Base-by-base conservation (phyloP, 2,113 vertebrate species). In the Corythornis madagascariensis region DNA sequence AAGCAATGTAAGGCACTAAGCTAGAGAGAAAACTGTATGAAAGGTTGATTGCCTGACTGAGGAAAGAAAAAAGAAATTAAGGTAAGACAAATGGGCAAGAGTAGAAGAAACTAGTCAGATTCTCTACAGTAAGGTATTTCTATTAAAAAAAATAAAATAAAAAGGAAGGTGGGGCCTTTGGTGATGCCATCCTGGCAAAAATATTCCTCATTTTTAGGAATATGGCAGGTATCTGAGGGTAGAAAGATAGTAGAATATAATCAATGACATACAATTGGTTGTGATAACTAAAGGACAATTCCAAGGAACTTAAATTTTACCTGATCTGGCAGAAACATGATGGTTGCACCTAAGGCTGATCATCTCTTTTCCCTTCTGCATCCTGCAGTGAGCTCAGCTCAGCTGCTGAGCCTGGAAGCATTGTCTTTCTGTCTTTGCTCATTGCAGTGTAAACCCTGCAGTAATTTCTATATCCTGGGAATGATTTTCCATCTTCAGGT, bases 391-490 rank as follows among this genome's bases (percentile, higher is more conserved):
- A 26, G 19, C 56, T 28, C 55, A 79, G 5, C 8, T 67, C 40
- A 60, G 9, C 13, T 4, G 4, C 7, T 3, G 0, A 0, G 0
- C 19, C 52, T 20, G 2, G 9, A 40, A 86, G 3, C 10, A 11
- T 29, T 85, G 78, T 26, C 38, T 10, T 71, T 64, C 70, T 53
- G 7, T 11, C 64, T 83, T 73, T 73, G 40, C 5, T 67, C 35
- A n/a, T 8, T 59, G 6, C 18, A 8, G 4, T 19, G 17, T 20
- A 69, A 90, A 50, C 8, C 18, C 31, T 76, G 66, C 1, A 25
- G 56, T 10, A 53, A 18, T 57, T 63, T 83, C 12, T 47, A 77
- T 16, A 35, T 22, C 7, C 13, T 83, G 61, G 22, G 13, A 61
- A 65, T 29, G 9, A 55, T 72, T 82, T 15, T 33, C 21, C 69